Evolutionary conservation across 2,888 invertebrate species (phyloP).

Genomic region (Drosophila koepferae): DNA sequence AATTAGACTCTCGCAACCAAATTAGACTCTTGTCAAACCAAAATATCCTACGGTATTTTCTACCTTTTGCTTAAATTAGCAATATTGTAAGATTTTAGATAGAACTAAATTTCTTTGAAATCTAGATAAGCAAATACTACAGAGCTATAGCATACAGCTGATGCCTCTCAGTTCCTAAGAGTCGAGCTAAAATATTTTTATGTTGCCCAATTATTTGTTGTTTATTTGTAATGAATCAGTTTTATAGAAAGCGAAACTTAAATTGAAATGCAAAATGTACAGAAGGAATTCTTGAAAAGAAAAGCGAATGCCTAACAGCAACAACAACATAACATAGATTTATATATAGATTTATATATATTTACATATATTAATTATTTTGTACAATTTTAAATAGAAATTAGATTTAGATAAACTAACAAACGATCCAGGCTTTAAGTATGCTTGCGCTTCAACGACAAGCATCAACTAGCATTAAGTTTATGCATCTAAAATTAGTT

Average conservation of each 20-base stretch:
- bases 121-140: constrained; percentile 15
- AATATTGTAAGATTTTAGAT: constrained; percentile 6
- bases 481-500: constrained; percentile 60
- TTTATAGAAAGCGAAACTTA: constrained; percentile 49
- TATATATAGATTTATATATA: neutral
- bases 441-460: constrained; percentile 29
- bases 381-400: constrained; percentile 41
- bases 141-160: constrained; percentile 1
- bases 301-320: constrained; percentile 23
- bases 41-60: neutral
- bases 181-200: constrained; percentile 1
- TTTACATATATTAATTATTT: constrained; percentile 35
- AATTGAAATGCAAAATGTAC: constrained; percentile 35
- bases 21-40: neutral
- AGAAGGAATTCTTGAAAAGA: constrained; percentile 35
- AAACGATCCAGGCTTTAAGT: constrained; percentile 48
- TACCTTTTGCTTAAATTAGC: constrained; percentile 17
- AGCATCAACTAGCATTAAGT: constrained; percentile 58
- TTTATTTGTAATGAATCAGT: constrained; percentile 44
- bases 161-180: neutral
- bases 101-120: constrained; percentile 21
- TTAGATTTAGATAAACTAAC: constrained; percentile 4
- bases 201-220: constrained; percentile 7
- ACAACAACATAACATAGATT: constrained; percentile 3
- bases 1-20: too few species aligned